Evolutionary conservation across 2,888 invertebrate species (phyloP).

Genomic region (Drosophila colorata): DNA sequence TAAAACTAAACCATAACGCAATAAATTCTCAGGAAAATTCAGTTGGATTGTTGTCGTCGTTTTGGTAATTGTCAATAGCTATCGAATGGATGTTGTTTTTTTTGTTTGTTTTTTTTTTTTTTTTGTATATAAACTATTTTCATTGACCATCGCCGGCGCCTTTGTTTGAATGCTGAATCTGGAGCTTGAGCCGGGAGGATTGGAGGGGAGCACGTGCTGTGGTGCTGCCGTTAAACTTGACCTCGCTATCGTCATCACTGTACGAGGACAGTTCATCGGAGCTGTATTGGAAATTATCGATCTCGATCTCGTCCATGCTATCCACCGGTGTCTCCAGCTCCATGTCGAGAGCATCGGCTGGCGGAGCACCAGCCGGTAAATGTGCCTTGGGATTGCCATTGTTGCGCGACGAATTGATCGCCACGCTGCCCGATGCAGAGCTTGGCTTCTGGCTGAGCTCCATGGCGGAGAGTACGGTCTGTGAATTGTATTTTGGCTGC

Average conservation of each 20-base stretch:
- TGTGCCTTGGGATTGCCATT: slow-evolving; percentile 1
- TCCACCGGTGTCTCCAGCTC: slow-evolving; percentile 48
- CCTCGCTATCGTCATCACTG: slow-evolving; percentile 60
- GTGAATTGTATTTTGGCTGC: slow-evolving; percentile 32
- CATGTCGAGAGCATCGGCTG: slow-evolving; percentile 4
- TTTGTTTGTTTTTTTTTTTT: no score
- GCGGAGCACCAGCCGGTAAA: background rate
- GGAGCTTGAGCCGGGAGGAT: slow-evolving; percentile 2
- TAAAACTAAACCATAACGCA: slow-evolving; percentile 28
- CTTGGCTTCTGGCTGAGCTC: slow-evolving; percentile 20
- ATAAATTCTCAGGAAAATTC: slow-evolving; percentile 7
- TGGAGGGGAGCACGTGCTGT: slow-evolving; percentile 51
- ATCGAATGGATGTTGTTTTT: background rate
- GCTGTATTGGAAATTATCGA: slow-evolving; percentile 70
- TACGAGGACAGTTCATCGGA: slow-evolving; percentile 75
- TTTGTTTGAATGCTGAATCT: slow-evolving; percentile 27
- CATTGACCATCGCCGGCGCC: slow-evolving; percentile 72
- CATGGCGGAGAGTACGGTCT: slow-evolving; percentile 15
- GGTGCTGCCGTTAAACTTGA: slow-evolving; percentile 36
- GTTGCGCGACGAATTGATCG: background rate
- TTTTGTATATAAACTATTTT: background rate
- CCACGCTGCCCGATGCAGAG: slow-evolving; percentile 1
- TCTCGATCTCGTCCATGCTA: slow-evolving; percentile 66
- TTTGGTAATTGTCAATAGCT: background rate
- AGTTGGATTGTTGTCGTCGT: slow-evolving; percentile 17